Evolutionary conservation across 2,797 vertebrate genomes (phyloP).

Genomic region (Girardinus metallicus): DNA sequence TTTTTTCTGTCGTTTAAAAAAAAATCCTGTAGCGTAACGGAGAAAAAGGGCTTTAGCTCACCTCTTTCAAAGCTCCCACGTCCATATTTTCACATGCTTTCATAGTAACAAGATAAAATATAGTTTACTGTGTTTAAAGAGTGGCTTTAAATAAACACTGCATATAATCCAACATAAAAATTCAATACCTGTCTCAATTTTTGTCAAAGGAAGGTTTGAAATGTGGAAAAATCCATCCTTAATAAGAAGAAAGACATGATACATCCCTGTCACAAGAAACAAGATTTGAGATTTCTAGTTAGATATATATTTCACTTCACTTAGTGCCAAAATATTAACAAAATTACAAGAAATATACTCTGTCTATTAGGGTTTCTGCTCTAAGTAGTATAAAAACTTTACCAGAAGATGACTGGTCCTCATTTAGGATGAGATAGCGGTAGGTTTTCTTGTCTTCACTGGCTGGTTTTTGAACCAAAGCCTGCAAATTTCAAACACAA

Average conservation of each 20-base stretch:
- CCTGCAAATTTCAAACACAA: conserved; percentile 65
- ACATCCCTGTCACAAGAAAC: conserved; percentile 79
- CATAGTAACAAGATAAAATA: conserved; percentile 19
- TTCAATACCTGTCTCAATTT: conserved; percentile 86
- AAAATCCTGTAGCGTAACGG: not conserved
- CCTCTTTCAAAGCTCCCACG: conserved; percentile 83
- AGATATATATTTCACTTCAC: too few relatives aligned
- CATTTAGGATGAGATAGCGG: conserved; percentile 81
- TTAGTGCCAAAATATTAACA: not conserved
- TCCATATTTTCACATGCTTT: conserved; percentile 88
- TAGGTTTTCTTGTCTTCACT: conserved; percentile 79
- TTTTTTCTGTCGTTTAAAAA: not conserved
- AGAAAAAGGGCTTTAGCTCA: conserved; percentile 45
- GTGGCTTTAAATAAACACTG: not conserved
- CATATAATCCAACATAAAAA: not conserved
- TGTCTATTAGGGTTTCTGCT: not conserved
- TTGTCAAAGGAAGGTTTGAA: conserved; percentile 86
- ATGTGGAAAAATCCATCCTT: conserved; percentile 89
- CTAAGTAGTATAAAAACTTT: conserved; percentile 11
- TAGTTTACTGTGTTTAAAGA: conserved; percentile 5
- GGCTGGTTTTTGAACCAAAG: conserved; percentile 77
- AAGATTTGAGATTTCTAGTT: not conserved
- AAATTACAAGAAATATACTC: not conserved
- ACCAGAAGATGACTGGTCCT: conserved; percentile 82
- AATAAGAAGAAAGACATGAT: conserved; percentile 87